A percentile compares a stretch with the other conserved stretches of the same genome.
Conservation (phyloP, 2,888 invertebrate species). For the Eupithecia inturbata region DNA sequence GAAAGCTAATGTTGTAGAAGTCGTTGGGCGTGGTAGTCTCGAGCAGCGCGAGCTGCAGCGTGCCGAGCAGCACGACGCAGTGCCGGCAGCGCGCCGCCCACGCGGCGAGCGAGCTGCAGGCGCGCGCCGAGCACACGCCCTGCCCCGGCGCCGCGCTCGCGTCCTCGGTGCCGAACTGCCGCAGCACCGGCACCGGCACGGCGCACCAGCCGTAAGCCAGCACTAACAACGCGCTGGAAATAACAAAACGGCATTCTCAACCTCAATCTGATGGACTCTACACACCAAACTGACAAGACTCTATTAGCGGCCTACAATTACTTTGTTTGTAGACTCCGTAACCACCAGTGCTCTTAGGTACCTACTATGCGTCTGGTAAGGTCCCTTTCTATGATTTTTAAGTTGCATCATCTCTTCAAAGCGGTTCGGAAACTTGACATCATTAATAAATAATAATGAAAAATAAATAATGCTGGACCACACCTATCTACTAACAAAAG, state of each 20-base stretch:
- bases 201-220: background rate
- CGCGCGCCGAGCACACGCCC: slow-evolving; percentile 11
- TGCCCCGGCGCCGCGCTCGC: slow-evolving; percentile 2
- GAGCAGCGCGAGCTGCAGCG: slow-evolving; percentile 88
- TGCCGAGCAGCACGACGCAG: slow-evolving; percentile 89
- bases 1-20: slow-evolving; percentile 85
- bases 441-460: too few relatives aligned
- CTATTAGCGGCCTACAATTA: too few relatives aligned
- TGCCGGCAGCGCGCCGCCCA: slow-evolving; percentile 52
- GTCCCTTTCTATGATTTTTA: too few relatives aligned
- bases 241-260: background rate
- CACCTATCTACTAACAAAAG: too few relatives aligned
- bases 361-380: too few relatives aligned
- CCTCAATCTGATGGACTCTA: background rate
- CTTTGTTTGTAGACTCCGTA: too few relatives aligned
- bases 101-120: slow-evolving; percentile 44
- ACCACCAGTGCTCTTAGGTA: too few relatives aligned
- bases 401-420: too few relatives aligned
- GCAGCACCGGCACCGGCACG: background rate
- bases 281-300: too few relatives aligned
- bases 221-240: background rate
- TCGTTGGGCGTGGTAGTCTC: slow-evolving; percentile 73
- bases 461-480: too few relatives aligned
- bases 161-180: background rate
- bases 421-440: too few relatives aligned